phyloP scores from a whole-genome alignment of 2,113 vertebrate species.

The Carassius carassius region DNA sequence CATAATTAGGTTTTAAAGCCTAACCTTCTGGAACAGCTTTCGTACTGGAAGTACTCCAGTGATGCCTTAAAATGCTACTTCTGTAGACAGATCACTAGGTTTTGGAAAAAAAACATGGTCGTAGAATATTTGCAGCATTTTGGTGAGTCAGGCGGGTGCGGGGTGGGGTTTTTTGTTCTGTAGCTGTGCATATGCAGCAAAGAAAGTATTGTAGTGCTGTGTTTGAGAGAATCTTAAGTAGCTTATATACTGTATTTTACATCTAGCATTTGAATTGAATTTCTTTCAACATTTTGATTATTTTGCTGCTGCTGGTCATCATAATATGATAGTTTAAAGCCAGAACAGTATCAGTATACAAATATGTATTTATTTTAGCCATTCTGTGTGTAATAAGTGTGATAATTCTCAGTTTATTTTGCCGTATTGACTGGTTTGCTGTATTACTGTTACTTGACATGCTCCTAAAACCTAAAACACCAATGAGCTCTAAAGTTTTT shows the following conservation, averaged over 20 bases:
- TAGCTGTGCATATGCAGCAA: not conserved
- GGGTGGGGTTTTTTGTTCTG: not conserved
- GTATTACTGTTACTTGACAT: too few relatives aligned
- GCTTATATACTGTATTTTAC: not conserved
- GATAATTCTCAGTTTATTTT: too few relatives aligned
- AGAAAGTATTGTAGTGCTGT: not conserved
- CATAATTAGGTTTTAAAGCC: not conserved
- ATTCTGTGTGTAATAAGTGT: not conserved
- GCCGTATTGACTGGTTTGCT: too few relatives aligned
- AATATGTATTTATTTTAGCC: not conserved
- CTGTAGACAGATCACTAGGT: not conserved
- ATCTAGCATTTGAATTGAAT: not conserved
- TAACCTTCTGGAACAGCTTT: slow-evolving; percentile 16
- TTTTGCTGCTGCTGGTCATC: not conserved
- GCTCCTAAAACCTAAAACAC: too few relatives aligned
- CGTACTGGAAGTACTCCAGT: not conserved
- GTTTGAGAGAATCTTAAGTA: not conserved
- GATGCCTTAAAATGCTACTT: not conserved
- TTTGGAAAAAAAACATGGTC: not conserved
- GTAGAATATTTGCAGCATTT: not conserved
- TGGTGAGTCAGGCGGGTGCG: not conserved
- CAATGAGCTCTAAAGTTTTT: too few relatives aligned
- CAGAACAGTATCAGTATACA: not conserved
- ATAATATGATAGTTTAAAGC: too few relatives aligned
- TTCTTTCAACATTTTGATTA: not conserved